phyloP scores from a whole-genome alignment of 2,113 vertebrate genomes.

The Callospermophilus lateralis region DNA sequence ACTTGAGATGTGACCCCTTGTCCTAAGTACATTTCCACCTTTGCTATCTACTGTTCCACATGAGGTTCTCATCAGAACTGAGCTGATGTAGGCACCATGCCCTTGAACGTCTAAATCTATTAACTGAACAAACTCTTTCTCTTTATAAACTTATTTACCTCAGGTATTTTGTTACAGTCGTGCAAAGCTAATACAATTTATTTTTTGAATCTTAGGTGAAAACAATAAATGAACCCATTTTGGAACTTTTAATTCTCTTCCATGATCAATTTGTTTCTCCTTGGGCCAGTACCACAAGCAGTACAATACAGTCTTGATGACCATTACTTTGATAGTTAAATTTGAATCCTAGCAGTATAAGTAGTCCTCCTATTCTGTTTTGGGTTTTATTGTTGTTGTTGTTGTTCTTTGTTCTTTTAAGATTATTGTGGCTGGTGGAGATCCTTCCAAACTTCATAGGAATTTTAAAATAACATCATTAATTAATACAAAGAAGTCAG shows the following conservation, averaged over 20 bases:
- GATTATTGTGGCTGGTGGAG: not conserved
- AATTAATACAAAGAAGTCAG: not conserved
- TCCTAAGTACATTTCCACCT: not conserved
- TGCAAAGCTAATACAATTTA: not conserved
- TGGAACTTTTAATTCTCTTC: not conserved
- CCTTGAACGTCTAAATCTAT: not conserved
- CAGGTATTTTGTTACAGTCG: not conserved
- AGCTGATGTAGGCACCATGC: not conserved
- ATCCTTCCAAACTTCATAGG: not conserved
- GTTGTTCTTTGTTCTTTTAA: not conserved
- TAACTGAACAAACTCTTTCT: not conserved
- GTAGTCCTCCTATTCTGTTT: not conserved
- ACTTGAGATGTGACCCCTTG: no score
- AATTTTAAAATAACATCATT: constrained; percentile 1
- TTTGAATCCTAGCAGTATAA: not conserved
- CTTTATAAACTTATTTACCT: not conserved
- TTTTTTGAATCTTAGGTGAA: not conserved
- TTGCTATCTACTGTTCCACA: no score
- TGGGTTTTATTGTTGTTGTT: not conserved
- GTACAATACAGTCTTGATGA: not conserved
- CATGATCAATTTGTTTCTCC: not conserved
- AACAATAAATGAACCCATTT: not conserved
- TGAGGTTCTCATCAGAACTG: not conserved
- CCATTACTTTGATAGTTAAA: not conserved
- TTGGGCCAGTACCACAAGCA: not conserved